phyloP scores from a whole-genome alignment of 2,888 invertebrate species.

The Selenia dentaria region DNA sequence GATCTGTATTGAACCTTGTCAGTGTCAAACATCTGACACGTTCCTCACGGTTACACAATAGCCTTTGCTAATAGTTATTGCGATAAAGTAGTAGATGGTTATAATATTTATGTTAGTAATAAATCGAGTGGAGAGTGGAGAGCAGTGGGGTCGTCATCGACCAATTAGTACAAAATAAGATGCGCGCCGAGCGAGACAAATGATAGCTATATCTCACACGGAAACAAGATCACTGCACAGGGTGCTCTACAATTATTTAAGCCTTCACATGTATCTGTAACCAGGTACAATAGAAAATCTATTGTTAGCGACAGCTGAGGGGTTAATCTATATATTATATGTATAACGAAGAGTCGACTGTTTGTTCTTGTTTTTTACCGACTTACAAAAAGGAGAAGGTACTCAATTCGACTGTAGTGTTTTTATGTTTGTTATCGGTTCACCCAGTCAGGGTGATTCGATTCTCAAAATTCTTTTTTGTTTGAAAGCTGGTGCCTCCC shows the following conservation, averaged over 20 bases:
- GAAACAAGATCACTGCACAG: constrained; percentile 32
- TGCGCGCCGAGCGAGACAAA: constrained; percentile 31
- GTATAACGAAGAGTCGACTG: too few species aligned
- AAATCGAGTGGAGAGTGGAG: constrained; percentile 27
- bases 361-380: too few species aligned
- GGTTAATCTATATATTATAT: too few species aligned
- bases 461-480: too few species aligned
- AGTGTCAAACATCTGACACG: not conserved
- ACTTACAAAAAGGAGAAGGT: too few species aligned
- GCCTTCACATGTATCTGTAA: too few species aligned
- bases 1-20: not conserved
- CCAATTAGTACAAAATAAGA: constrained; percentile 37
- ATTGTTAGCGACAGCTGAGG: too few species aligned
- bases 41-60: not conserved
- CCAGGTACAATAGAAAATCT: too few species aligned
- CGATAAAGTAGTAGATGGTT: constrained; percentile 1
- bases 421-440: too few species aligned
- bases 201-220: constrained; percentile 33
- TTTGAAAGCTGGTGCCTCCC: too few species aligned
- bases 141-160: constrained; percentile 29
- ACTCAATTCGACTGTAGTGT: too few species aligned
- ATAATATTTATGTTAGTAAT: constrained; percentile 13
- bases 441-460: too few species aligned
- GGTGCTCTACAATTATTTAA: constrained; percentile 5
- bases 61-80: not conserved